Evolutionary conservation across 2,888 invertebrate species (phyloP).

Genomic region (Hololepta plana): DNA sequence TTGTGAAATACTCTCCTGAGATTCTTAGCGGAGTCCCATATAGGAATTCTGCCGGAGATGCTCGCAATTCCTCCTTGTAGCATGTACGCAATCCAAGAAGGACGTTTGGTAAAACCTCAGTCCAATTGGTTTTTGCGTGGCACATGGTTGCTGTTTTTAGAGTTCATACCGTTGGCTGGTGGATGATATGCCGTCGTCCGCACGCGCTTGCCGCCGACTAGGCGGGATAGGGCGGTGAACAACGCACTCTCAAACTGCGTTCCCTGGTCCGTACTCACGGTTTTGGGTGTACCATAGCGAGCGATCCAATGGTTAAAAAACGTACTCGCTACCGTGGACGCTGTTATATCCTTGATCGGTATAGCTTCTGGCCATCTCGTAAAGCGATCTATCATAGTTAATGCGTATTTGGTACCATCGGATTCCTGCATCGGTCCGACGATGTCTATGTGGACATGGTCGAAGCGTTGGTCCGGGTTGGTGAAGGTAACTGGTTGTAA

Average conservation of each 20-base stretch:
- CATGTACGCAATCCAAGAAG: background rate
- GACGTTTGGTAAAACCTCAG: background rate
- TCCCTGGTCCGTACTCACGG: too few relatives aligned
- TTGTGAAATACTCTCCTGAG: background rate
- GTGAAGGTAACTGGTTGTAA: conserved; percentile 11
- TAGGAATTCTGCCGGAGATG: conserved; percentile 1
- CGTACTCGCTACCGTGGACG: too few relatives aligned
- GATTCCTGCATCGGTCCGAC: conserved; percentile 17
- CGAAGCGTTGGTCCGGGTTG: conserved; percentile 14
- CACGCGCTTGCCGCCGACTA: conserved; percentile 8
- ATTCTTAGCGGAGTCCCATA: background rate
- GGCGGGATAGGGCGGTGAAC: conserved; percentile 7
- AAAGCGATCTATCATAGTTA: too few relatives aligned
- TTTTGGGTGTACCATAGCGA: too few relatives aligned
- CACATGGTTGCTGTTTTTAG: background rate
- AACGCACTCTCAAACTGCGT: conserved; percentile 8
- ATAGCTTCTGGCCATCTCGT: too few relatives aligned
- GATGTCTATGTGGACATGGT: conserved; percentile 19
- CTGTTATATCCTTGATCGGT: too few relatives aligned
- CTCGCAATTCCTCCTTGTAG: background rate
- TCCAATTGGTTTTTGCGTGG: background rate
- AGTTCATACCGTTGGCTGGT: background rate
- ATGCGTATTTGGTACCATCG: conserved; percentile 16
- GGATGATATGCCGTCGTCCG: conserved; percentile 7
- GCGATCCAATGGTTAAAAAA: too few relatives aligned